phyloP scores from a whole-genome alignment of 2,797 vertebrate genomes.

The Dromococcyx pavoninus region DNA sequence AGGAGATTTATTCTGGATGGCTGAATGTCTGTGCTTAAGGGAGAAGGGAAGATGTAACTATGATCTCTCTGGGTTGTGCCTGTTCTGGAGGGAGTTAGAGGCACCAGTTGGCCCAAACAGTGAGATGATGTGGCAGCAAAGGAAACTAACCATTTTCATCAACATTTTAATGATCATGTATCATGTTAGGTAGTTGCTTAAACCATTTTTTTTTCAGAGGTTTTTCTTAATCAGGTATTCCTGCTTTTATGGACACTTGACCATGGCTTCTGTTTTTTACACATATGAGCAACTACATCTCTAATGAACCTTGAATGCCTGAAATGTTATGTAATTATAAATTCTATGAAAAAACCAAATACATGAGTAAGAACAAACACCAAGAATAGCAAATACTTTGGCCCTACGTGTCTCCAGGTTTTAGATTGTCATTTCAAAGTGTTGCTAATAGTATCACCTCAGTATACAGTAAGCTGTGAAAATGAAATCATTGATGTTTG shows the following conservation, averaged over 20 bases:
- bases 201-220: not conserved
- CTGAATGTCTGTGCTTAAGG: not conserved
- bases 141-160: not conserved
- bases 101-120: not conserved
- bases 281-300: not conserved
- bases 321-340: not conserved
- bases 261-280: not conserved
- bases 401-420: not conserved
- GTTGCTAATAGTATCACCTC: not conserved
- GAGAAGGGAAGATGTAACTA: not conserved
- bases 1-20: not conserved
- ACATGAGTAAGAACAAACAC: not conserved
- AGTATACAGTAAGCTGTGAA: not conserved
- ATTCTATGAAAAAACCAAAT: not conserved
- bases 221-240: not conserved
- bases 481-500: not conserved
- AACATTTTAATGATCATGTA: not conserved
- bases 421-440: not conserved
- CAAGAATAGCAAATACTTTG: not conserved
- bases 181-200: accelerated
- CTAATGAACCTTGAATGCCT: not conserved
- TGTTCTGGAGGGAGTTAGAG: not conserved
- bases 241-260: not conserved
- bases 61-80: not conserved
- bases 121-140: not conserved